These are phyloP conservation scores for Ceramica pisi DNA, from an alignment of 2,888 invertebrate species.

Conservation along the genomic window DNA sequence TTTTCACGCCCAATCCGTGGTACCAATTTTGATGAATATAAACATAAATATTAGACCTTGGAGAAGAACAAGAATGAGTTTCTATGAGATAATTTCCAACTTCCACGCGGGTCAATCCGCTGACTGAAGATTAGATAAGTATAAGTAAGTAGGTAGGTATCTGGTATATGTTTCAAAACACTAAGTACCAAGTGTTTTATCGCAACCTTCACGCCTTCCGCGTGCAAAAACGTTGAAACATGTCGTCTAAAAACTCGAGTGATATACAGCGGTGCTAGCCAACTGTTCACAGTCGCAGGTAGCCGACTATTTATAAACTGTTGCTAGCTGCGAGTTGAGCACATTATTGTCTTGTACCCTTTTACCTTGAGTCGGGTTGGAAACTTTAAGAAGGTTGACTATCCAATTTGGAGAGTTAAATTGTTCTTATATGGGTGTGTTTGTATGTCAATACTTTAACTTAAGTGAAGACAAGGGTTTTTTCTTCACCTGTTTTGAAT, in stretches of 20 bases:
- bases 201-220: constrained; percentile 40
- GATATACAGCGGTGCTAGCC: constrained; percentile 38
- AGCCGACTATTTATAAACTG: constrained; percentile 39
- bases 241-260: constrained; percentile 50
- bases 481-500: not conserved
- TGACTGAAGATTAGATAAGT: no score
- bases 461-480: not conserved
- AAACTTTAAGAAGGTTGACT: constrained; percentile 14
- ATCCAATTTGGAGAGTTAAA: constrained; percentile 5
- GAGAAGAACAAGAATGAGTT: no score
- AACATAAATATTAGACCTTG: no score
- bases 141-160: no score
- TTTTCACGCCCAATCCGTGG: no score
- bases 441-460: not conserved
- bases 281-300: constrained; percentile 9
- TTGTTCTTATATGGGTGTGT: not conserved
- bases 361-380: constrained; percentile 3
- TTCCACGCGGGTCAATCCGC: no score
- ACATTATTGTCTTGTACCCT: constrained; percentile 13
- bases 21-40: no score
- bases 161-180: no score
- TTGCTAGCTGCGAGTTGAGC: constrained; percentile 5
- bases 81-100: no score
- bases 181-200: constrained; percentile 16
- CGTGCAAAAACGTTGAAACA: constrained; percentile 47